Conservation (phyloP, 2,797 vertebrate species). For the Apodemus agrarius region DNA sequence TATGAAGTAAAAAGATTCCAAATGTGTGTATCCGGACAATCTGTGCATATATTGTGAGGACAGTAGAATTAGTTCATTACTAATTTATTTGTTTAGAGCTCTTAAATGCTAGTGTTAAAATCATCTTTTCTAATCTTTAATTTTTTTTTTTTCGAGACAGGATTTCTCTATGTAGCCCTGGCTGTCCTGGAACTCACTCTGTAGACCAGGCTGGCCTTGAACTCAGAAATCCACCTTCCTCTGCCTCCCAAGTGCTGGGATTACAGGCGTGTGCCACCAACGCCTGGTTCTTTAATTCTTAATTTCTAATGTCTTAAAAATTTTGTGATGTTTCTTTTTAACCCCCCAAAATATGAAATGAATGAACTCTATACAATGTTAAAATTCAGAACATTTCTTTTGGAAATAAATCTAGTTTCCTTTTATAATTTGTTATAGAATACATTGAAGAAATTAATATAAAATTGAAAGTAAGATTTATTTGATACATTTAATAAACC, state of each 20-base stretch:
- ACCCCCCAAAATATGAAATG: neutral
- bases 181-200: no score
- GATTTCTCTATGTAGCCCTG: no score
- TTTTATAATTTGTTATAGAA: neutral
- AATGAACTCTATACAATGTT: neutral
- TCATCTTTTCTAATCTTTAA: neutral
- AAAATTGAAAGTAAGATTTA: neutral
- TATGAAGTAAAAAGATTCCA: neutral
- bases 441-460: neutral
- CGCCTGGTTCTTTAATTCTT: neutral
- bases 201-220: no score
- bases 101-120: neutral
- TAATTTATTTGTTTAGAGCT: neutral
- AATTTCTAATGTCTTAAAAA: neutral
- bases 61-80: neutral
- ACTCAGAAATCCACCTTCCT: no score
- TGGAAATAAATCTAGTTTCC: neutral
- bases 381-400: neutral
- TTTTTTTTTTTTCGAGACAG: no score
- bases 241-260: no score
- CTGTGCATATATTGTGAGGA: no score
- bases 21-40: neutral
- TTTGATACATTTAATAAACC: neutral
- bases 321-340: neutral
- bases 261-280: no score